Percentiles rank a stretch among this genome's conserved stretches.
Evolutionary conservation across 2,888 invertebrate genomes (phyloP).

Genomic region (Trichopoda pennipes): DNA sequence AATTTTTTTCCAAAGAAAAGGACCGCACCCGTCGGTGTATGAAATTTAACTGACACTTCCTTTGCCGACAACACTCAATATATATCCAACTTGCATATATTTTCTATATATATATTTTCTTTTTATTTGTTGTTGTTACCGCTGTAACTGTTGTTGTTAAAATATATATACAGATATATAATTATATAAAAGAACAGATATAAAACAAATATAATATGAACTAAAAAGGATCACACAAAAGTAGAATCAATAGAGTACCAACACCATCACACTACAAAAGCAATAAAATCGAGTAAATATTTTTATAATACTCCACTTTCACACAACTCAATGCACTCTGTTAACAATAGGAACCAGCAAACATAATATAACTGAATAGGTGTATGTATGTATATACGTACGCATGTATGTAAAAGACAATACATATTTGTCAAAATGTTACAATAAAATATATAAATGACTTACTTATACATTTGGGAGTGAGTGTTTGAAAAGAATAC

Average conservation of each 20-base stretch:
- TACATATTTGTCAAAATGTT: conserved; percentile 19
- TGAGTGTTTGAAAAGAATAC: neutral
- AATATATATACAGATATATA: neutral
- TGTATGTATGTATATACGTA: neutral
- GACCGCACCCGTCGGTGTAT: conserved; percentile 73
- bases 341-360: neutral
- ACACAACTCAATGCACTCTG: conserved; percentile 23
- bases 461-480: conserved; percentile 10
- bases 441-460: conserved; percentile 20
- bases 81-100: conserved; percentile 48
- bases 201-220: neutral
- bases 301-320: conserved; percentile 17
- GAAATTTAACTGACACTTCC: conserved; percentile 71
- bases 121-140: neutral
- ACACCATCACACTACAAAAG: conserved; percentile 23
- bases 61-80: conserved; percentile 44
- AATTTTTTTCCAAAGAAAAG: conserved; percentile 33
- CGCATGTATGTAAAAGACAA: neutral
- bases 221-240: conserved; percentile 56
- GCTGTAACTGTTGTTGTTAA: conserved; percentile 24
- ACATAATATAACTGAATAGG: neutral
- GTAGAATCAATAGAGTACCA: conserved; percentile 63
- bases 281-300: neutral
- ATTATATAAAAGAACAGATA: conserved; percentile 7
- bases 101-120: neutral